Percentiles rank a stretch among this genome's conserved stretches.
Conservation (phyloP, 2,888 invertebrate genomes). For the Eupithecia pulchellata region DNA sequence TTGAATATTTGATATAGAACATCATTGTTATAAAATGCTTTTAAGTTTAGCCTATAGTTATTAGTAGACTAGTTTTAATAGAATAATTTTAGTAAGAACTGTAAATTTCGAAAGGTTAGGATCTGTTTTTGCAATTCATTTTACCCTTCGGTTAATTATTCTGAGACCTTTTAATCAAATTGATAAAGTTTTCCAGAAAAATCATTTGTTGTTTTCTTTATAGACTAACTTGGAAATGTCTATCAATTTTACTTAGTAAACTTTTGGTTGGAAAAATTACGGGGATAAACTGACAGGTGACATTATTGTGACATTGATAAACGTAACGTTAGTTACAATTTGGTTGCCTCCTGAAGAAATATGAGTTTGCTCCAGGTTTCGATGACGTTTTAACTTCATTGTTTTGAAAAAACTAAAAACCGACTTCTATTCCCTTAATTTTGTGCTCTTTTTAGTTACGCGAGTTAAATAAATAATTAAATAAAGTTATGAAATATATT, state of each 20-base stretch:
- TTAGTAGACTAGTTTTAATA: not conserved
- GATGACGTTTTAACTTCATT: not conserved
- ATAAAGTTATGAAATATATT: too few relatives aligned
- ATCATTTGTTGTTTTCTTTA: conserved; percentile 8
- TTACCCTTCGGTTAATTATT: not conserved
- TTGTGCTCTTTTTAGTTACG: too few relatives aligned
- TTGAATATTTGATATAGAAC: not conserved
- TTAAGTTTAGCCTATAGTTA: not conserved
- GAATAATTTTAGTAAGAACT: not conserved
- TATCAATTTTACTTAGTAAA: conserved; percentile 73
- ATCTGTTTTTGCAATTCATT: not conserved
- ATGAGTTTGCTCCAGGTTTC: not conserved
- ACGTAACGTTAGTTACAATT: conserved; percentile 31
- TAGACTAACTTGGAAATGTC: conserved; percentile 52
- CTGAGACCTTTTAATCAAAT: not conserved
- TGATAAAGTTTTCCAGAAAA: conserved; percentile 1
- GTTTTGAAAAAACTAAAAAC: not conserved
- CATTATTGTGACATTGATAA: conserved; percentile 57
- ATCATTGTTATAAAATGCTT: not conserved
- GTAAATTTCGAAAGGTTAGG: not conserved
- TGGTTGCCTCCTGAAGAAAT: not conserved
- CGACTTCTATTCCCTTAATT: too few relatives aligned
- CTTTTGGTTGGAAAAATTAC: conserved; percentile 46
- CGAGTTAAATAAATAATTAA: too few relatives aligned
- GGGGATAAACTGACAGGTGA: conserved; percentile 60